phyloP scores from a whole-genome alignment of 2,888 invertebrate genomes.

The Sinhomidia bicolor region DNA sequence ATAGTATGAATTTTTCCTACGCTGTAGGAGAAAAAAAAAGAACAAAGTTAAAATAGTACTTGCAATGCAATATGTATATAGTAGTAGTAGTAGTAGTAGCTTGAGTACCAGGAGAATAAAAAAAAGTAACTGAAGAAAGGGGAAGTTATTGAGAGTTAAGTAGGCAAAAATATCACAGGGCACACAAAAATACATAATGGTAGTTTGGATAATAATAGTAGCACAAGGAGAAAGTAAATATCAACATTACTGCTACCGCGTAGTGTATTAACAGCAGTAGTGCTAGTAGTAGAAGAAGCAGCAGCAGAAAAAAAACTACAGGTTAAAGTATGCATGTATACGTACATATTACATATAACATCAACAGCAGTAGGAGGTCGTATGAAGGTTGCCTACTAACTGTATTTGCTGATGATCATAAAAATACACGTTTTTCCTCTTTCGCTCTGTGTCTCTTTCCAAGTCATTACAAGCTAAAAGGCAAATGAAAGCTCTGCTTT shows the following conservation, averaged over 20 bases:
- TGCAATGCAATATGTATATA: too few species aligned
- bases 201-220: not conserved
- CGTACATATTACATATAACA: not conserved
- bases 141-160: slow-evolving; percentile 32
- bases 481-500: not conserved
- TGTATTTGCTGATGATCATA: not conserved
- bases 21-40: not conserved
- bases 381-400: slow-evolving; percentile 33
- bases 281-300: not conserved
- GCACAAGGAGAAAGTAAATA: slow-evolving; percentile 27
- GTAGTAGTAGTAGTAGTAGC: not conserved
- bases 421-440: not conserved
- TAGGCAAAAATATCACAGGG: slow-evolving; percentile 32
- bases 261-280: not conserved
- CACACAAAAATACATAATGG: not conserved
- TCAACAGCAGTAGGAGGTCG: slow-evolving; percentile 20
- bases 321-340: too few species aligned
- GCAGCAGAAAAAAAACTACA: not conserved
- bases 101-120: not conserved
- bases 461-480: not conserved
- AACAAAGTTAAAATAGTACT: slow-evolving; percentile 10
- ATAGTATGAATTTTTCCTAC: not conserved
- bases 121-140: slow-evolving; percentile 17
- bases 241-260: not conserved
- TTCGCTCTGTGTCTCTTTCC: not conserved